Percentiles rank a stretch among this genome's conserved stretches.
Conservation (phyloP, 2,888 invertebrate species). For the Conistra vaccinii region DNA sequence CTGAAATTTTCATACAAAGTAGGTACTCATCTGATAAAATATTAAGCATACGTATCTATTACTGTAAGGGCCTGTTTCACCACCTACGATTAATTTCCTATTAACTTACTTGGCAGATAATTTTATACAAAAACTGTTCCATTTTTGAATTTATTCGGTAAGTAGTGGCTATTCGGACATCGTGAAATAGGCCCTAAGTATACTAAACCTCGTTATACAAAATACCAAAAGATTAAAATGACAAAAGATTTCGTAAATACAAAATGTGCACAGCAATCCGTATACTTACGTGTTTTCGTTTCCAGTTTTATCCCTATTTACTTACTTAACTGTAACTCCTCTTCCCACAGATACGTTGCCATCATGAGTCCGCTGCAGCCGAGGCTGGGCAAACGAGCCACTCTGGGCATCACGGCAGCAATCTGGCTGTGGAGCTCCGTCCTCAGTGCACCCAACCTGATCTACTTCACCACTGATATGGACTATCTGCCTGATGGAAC, state of each 20-base stretch:
- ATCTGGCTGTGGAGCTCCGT: conserved; percentile 96
- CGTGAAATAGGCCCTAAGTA: too few species aligned
- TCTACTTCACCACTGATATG: conserved; percentile 95
- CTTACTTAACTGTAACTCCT: background rate
- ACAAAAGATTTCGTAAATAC: background rate
- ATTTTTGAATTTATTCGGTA: too few species aligned
- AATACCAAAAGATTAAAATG: too few species aligned
- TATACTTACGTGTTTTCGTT: background rate
- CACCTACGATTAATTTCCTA: too few species aligned
- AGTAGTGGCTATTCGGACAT: too few species aligned
- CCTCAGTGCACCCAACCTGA: conserved; percentile 95
- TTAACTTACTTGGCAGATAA: too few species aligned
- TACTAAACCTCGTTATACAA: too few species aligned
- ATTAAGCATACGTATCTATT: background rate
- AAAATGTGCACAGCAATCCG: background rate
- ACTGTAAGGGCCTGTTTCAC: too few species aligned
- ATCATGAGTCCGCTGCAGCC: conserved; percentile 98
- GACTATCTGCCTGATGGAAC: conserved; percentile 87
- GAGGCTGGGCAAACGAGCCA: conserved; percentile 95
- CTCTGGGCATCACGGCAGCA: conserved; percentile 94
- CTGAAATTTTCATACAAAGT: conserved; percentile 28
- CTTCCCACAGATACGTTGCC: conserved; percentile 95
- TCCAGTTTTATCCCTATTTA: background rate
- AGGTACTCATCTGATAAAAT: background rate
- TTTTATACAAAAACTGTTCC: too few species aligned